Conservation (phyloP, 1,140 invertebrate genomes). For the Philopotamus ludificatus region DNA sequence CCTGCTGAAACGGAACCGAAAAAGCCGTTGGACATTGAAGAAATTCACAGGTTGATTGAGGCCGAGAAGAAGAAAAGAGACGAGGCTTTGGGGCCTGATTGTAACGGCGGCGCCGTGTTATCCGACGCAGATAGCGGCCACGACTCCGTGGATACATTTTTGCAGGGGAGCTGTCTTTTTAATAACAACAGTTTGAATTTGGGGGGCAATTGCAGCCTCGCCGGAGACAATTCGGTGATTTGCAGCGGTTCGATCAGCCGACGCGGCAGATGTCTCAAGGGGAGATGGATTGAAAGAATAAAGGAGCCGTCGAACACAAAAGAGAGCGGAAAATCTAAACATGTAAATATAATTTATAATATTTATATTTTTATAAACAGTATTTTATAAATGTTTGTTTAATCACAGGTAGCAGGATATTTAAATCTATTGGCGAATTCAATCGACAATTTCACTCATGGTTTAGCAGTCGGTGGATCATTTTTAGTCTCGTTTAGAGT, state of each 20-base stretch:
- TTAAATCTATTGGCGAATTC: constrained; percentile 93
- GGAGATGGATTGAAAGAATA: constrained; percentile 51
- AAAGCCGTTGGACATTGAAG: constrained; percentile 52
- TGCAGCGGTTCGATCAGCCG: constrained; percentile 45
- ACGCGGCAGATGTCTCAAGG: constrained; percentile 44
- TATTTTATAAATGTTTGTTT: constrained; percentile 20
- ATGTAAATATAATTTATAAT: constrained; percentile 31
- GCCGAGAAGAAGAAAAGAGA: constrained; percentile 42
- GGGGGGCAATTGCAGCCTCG: constrained; percentile 18
- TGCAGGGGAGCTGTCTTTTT: constrained; percentile 52
- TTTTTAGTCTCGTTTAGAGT: constrained; percentile 87
- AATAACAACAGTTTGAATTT: constrained; percentile 52
- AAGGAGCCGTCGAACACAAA: constrained; percentile 48
- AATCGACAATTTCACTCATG: constrained; percentile 98
- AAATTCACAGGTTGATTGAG: constrained; percentile 47
- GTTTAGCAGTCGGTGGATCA: constrained; percentile 91
- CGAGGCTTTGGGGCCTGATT: constrained; percentile 45
- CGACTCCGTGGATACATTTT: constrained; percentile 44
- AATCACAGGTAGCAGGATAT: constrained; percentile 78
- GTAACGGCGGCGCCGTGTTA: constrained; percentile 37
- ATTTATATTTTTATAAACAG: background rate
- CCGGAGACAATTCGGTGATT: constrained; percentile 39
- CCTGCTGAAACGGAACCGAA: constrained; percentile 35
- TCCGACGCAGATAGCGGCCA: constrained; percentile 37
- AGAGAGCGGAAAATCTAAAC: constrained; percentile 44